These are phyloP conservation scores for Chitala chitala DNA, from an alignment of 2,113 vertebrate species.

Conservation along the genomic window DNA sequence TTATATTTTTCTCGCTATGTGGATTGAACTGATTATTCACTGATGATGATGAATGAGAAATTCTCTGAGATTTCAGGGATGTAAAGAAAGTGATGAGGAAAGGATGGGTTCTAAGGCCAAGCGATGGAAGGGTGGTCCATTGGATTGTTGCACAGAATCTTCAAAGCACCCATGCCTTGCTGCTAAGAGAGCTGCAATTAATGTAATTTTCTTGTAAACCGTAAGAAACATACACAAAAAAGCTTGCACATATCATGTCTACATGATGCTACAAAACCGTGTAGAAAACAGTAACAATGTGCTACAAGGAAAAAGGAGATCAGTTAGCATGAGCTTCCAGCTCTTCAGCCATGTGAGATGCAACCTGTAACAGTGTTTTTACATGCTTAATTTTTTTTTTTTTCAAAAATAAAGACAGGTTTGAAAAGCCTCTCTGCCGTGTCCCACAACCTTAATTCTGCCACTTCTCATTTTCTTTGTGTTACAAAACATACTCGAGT, in stretches of 20 bases:
- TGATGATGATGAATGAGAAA: constrained; percentile 21
- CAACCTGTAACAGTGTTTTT: constrained; percentile 29
- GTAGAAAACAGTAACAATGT: constrained; percentile 26
- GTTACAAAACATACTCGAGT: neutral
- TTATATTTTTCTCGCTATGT: neutral
- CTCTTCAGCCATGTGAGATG: constrained; percentile 24
- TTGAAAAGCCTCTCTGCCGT: constrained; percentile 37
- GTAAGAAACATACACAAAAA: constrained; percentile 23
- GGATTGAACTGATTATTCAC: neutral
- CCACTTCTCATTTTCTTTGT: constrained; percentile 17
- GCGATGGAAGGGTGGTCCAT: constrained; percentile 18
- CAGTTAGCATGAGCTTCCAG: neutral
- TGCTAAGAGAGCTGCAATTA: neutral
- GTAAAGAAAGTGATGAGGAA: constrained; percentile 32
- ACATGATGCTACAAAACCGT: neutral
- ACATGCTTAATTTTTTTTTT: constrained; percentile 27
- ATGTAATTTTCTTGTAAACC: constrained; percentile 27
- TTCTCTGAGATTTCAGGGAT: constrained; percentile 39
- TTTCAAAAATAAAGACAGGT: constrained; percentile 56
- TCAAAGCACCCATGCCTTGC: constrained; percentile 25
- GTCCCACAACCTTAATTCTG: constrained; percentile 47
- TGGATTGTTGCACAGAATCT: constrained; percentile 15
- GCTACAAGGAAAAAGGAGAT: constrained; percentile 29
- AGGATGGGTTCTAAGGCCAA: constrained; percentile 31
- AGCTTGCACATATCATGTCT: constrained; percentile 28